These are phyloP conservation scores for Coleophora flavipennella DNA, from an alignment of 2,888 invertebrate species.

Conservation along the genomic window DNA sequence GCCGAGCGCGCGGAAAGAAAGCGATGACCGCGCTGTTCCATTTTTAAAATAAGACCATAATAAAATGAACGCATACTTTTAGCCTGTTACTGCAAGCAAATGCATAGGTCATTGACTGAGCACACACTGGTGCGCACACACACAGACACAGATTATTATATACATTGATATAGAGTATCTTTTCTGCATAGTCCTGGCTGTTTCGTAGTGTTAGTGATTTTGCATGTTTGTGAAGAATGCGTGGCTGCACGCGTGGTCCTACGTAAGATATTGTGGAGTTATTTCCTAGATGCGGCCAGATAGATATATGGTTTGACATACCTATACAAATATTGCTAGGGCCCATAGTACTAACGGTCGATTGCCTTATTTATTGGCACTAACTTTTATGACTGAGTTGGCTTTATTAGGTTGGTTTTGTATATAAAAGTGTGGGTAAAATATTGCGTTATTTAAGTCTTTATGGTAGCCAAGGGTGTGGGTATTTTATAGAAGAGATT, in stretches of 20 bases:
- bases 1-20: slow-evolving; percentile 31
- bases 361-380: slow-evolving; percentile 52
- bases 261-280: slow-evolving; percentile 68
- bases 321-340: slow-evolving; percentile 24
- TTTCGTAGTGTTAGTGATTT: slow-evolving; percentile 55
- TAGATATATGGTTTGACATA: slow-evolving; percentile 35
- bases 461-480: slow-evolving; percentile 13
- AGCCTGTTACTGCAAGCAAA: slow-evolving; percentile 68
- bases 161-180: slow-evolving; percentile 25
- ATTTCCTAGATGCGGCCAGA: slow-evolving; percentile 62
- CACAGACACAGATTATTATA: slow-evolving; percentile 23
- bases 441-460: slow-evolving; percentile 29
- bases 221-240: slow-evolving; percentile 71
- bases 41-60: slow-evolving; percentile 72
- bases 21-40: slow-evolving; percentile 51
- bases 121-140: slow-evolving; percentile 36
- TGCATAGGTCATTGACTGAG: slow-evolving; percentile 66
- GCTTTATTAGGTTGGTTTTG: slow-evolving; percentile 44
- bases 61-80: slow-evolving; percentile 72
- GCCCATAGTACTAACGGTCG: slow-evolving; percentile 44
- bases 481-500: slow-evolving; percentile 13
- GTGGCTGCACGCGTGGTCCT: slow-evolving; percentile 53
- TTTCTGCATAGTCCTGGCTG: slow-evolving; percentile 32
- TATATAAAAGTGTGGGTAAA: slow-evolving; percentile 43
- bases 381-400: slow-evolving; percentile 55